Evolutionary conservation across 2,888 invertebrate genomes (phyloP).

Genomic region (Lepidochrysops patricia): DNA sequence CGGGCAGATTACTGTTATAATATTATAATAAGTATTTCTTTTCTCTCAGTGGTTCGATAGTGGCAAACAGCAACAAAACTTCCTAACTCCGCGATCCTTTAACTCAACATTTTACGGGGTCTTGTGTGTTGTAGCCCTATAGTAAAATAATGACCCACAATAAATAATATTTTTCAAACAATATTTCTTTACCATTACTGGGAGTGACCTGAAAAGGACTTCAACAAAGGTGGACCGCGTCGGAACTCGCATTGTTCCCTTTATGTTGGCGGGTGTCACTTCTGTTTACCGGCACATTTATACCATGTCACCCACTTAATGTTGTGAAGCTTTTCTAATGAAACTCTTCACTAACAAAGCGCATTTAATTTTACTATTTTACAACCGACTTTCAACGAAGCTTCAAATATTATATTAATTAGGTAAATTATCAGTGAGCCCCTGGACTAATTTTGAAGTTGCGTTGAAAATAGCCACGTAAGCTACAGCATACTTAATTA

Average conservation of each 20-base stretch:
- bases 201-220: slow-evolving; percentile 67
- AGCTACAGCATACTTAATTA: too few relatives aligned
- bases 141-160: neutral
- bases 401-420: neutral
- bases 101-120: too few relatives aligned
- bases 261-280: slow-evolving; percentile 46
- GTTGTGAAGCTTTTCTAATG: slow-evolving; percentile 29
- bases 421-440: neutral
- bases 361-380: slow-evolving; percentile 11
- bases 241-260: slow-evolving; percentile 63
- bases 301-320: slow-evolving; percentile 46
- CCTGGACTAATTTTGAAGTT: neutral
- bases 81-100: too few relatives aligned
- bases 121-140: too few relatives aligned
- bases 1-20: too few relatives aligned
- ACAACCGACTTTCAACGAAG: neutral
- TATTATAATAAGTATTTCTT: too few relatives aligned
- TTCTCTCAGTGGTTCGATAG: too few relatives aligned
- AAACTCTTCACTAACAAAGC: slow-evolving; percentile 22
- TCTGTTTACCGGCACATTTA: slow-evolving; percentile 37
- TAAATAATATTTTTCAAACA: slow-evolving; percentile 5
- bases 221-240: slow-evolving; percentile 51
- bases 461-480: neutral
- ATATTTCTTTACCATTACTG: slow-evolving; percentile 38
- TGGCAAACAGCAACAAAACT: too few relatives aligned